Base-by-base conservation (phyloP, 37 sponge, comb jelly and placozoan genomes). In the Hexactinellida sp. region DNA sequence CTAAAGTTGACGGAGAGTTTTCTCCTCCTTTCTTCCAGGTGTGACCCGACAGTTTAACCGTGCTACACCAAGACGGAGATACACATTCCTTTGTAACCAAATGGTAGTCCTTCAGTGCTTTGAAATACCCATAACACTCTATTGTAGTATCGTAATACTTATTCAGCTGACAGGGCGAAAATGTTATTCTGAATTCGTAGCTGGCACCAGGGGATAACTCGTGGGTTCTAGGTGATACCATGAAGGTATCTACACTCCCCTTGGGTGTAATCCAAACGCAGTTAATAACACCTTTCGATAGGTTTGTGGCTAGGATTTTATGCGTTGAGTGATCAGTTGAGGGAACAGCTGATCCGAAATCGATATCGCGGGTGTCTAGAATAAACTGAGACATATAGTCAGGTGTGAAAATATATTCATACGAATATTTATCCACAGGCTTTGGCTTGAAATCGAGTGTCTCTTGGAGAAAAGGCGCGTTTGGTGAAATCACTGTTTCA, bases 51-150 rank as follows among this genome's bases (percentile, higher is more conserved):
- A 87, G 89, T 24, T 35, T 47, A 13, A 94, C 87, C n/a, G 89
- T 55, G 38, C 89, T 37, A 71, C 93, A 94, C 97, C 97, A 97
- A 9, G 94, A 90, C 28, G 92, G 91, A 24, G 86, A 84, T 28
- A 94, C 76, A 24, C 88, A 85, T 39, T 55, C 37, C 38, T 89
- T 86, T 30, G 83, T 83, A 24, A 86, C 86, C 38, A 84, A 83
- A 36, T 51, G 88, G 52, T 88, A 37, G 54, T 90, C 91, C 55
- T 88, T 63, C 88, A 88, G 84, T 28, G 83, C 24, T n/a, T 63
- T 63, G 76, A 63, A 63, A n/a, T 63, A 63, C 0, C 84, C 28
- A 24, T 37, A 39, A 23, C 47, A 39, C 47, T 39, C 47, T 13
- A 38, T 9, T 24, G 47, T 83, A 24, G 36, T 36, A 23, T 83